Evolutionary conservation across 2,113 vertebrate species (phyloP).

Genomic region (Pungitius pungitius): DNA sequence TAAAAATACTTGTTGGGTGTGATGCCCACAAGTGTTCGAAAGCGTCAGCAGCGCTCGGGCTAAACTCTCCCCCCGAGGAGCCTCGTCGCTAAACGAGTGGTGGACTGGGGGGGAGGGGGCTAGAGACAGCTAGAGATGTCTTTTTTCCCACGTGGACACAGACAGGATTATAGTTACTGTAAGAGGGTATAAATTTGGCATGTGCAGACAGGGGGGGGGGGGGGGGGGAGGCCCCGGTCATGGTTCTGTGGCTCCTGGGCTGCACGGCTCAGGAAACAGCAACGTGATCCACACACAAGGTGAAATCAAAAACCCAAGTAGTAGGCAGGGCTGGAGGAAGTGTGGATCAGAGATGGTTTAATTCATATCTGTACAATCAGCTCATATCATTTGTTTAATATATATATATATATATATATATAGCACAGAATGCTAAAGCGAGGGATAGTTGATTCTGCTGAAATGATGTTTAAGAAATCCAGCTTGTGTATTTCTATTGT

Average conservation of each 20-base stretch:
- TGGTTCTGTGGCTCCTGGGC: constrained; percentile 53
- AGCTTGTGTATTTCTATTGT: not conserved
- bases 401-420: constrained; percentile 50
- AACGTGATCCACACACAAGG: constrained; percentile 49
- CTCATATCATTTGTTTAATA: constrained; percentile 31
- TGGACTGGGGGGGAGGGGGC: not conserved
- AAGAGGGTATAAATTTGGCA: constrained; percentile 73
- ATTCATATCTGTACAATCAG: constrained; percentile 35
- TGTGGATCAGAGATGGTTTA: constrained; percentile 39
- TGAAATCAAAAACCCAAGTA: constrained; percentile 62
- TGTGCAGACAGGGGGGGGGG: constrained; percentile 65
- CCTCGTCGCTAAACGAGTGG: constrained; percentile 8
- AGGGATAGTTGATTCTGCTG: not conserved
- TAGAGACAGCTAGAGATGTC: no score
- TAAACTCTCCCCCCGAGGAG: constrained; percentile 19
- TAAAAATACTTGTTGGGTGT: not conserved
- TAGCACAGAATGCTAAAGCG: not conserved
- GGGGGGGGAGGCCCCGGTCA: constrained; percentile 46
- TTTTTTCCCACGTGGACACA: constrained; percentile 43
- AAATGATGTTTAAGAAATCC: not conserved
- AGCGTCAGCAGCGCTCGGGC: constrained; percentile 25
- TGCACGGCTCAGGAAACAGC: constrained; percentile 31
- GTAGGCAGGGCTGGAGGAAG: constrained; percentile 35
- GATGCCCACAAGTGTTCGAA: not conserved
- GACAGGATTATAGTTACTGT: constrained; percentile 75